These are phyloP conservation scores for Pristionchus entomophagus DNA, from an alignment of 2,888 invertebrate species.

Conservation along the genomic window DNA sequence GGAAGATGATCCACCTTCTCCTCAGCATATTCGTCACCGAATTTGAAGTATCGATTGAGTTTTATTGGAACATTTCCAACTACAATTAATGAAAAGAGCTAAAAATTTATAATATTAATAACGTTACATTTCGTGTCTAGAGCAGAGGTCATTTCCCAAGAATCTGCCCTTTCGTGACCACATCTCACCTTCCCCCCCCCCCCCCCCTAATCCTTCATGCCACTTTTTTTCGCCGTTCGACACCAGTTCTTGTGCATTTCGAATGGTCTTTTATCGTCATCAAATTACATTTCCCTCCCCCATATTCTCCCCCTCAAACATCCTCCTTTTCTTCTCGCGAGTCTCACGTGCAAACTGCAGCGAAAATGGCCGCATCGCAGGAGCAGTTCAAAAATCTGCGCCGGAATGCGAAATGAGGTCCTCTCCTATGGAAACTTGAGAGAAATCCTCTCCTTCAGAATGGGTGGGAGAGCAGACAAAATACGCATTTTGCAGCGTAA, in stretches of 20 bases:
- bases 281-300: not conserved
- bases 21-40: too few relatives aligned
- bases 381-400: conserved; percentile 11
- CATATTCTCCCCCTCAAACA: not conserved
- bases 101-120: too few relatives aligned
- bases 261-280: not conserved
- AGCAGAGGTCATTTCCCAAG: too few relatives aligned
- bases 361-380: not conserved
- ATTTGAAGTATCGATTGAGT: too few relatives aligned
- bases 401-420: conserved; percentile 13
- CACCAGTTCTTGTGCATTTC: conserved; percentile 7
- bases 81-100: too few relatives aligned
- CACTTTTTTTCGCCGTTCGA: not conserved
- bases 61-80: too few relatives aligned
- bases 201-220: not conserved
- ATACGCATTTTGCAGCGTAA: not conserved
- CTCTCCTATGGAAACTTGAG: not conserved
- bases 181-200: not conserved
- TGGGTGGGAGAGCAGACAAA: not conserved
- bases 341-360: not conserved
- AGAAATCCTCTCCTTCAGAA: not conserved
- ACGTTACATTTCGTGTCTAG: too few relatives aligned
- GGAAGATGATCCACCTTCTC: too few relatives aligned
- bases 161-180: not conserved
- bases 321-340: conserved; percentile 10